phyloP scores from a whole-genome alignment of 2,797 vertebrate genomes.

The Esox masquinongy region DNA sequence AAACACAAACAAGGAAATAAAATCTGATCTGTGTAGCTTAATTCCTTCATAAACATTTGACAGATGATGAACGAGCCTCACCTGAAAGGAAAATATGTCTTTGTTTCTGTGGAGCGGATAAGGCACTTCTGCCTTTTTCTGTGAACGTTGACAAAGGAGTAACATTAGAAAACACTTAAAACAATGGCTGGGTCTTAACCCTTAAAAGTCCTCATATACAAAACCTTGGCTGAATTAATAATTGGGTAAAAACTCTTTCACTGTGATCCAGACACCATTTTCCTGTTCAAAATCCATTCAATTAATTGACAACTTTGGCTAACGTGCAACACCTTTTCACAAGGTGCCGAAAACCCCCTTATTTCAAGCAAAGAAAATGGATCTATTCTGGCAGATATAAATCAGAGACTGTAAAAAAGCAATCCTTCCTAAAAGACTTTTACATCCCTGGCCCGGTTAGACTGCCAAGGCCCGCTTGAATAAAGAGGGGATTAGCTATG shows the following conservation, averaged over 20 bases:
- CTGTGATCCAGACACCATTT: neutral
- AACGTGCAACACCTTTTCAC: too few species aligned
- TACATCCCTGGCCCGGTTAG: too few species aligned
- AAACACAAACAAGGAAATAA: conserved; percentile 30
- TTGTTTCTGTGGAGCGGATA: neutral
- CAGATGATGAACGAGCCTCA: neutral
- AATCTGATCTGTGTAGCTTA: neutral
- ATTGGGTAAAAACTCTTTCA: conserved; percentile 5
- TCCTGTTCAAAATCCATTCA: neutral
- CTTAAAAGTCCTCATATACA: neutral
- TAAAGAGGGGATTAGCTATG: too few species aligned
- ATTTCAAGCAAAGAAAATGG: too few species aligned
- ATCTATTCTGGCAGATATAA: too few species aligned
- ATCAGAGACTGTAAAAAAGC: too few species aligned
- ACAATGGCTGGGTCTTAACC: neutral
- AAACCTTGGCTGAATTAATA: neutral
- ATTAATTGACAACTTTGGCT: too few species aligned
- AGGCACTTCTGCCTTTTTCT: conserved; percentile 10
- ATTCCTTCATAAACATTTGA: neutral
- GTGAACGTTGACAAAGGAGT: neutral
- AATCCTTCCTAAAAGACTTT: too few species aligned
- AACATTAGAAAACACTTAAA: neutral
- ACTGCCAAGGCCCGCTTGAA: too few species aligned
- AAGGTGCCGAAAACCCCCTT: too few species aligned
- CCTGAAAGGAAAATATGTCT: neutral